These are phyloP conservation scores for Cephus rjabovi DNA, from an alignment of 2,888 invertebrate genomes.

Conservation along the genomic window DNA sequence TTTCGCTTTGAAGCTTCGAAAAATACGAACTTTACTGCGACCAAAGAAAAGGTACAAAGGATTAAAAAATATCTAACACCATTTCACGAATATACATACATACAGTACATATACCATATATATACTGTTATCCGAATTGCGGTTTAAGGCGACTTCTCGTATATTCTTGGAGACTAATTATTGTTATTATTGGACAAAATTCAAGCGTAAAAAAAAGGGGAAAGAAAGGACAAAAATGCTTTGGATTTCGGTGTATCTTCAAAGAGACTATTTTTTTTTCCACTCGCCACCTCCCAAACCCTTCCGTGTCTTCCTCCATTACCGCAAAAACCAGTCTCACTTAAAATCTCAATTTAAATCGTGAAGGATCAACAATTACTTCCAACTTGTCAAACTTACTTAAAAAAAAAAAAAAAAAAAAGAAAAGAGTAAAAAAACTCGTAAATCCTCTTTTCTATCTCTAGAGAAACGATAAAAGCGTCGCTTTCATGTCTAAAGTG, in stretches of 20 bases:
- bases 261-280: too few species aligned
- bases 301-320: too few species aligned
- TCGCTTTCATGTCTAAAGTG: constrained; percentile 18
- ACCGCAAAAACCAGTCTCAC: too few species aligned
- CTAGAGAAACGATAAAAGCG: not conserved
- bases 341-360: too few species aligned
- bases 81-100: not conserved
- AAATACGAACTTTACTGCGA: not conserved
- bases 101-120: not conserved
- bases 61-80: not conserved
- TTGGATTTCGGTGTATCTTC: too few species aligned
- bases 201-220: not conserved
- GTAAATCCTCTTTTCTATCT: too few species aligned
- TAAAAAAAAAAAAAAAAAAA: too few species aligned
- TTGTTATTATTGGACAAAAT: not conserved
- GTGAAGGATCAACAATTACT: too few species aligned
- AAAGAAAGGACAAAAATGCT: too few species aligned
- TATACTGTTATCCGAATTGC: not conserved
- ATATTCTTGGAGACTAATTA: not conserved
- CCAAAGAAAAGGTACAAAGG: not conserved
- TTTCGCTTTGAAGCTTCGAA: not conserved
- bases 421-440: too few species aligned
- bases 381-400: too few species aligned
- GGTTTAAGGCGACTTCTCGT: not conserved
- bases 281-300: too few species aligned